A percentile compares a stretch with the other conserved stretches of the same genome.
Evolutionary conservation across 2,888 invertebrate species (phyloP).

Genomic region (Synergus umbraculus): DNA sequence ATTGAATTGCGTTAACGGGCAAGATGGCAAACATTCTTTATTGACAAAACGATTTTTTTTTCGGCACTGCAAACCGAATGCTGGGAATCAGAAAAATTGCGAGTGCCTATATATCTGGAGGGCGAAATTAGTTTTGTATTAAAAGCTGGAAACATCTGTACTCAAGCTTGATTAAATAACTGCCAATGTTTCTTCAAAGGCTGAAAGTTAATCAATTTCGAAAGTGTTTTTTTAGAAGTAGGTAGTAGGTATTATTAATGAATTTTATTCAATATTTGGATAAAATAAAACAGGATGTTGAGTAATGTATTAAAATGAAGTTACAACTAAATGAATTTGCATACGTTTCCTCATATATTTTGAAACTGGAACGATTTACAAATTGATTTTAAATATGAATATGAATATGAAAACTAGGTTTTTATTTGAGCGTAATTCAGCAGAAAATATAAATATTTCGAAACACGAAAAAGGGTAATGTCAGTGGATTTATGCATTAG

Average conservation of each 20-base stretch:
- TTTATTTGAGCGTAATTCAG: background rate
- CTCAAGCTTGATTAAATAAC: conserved; percentile 9
- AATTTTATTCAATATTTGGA: background rate
- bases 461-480: background rate
- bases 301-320: too few relatives aligned
- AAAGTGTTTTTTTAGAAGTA: background rate
- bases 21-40: conserved; percentile 69
- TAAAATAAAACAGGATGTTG: background rate
- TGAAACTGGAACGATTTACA: background rate
- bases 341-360: too few relatives aligned
- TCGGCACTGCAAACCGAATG: conserved; percentile 25
- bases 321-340: too few relatives aligned
- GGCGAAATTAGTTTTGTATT: conserved; percentile 14
- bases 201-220: background rate
- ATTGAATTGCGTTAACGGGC: conserved; percentile 71
- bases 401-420: background rate
- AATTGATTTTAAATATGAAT: background rate
- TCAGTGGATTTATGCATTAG: background rate
- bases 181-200: background rate
- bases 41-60: conserved; percentile 53
- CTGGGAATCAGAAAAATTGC: conserved; percentile 54
- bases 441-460: background rate
- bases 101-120: conserved; percentile 8
- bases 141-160: conserved; percentile 29
- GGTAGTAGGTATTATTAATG: background rate